These are phyloP conservation scores for Marmota monax DNA, from an alignment of 2,113 vertebrate genomes.

Conservation along the genomic window DNA sequence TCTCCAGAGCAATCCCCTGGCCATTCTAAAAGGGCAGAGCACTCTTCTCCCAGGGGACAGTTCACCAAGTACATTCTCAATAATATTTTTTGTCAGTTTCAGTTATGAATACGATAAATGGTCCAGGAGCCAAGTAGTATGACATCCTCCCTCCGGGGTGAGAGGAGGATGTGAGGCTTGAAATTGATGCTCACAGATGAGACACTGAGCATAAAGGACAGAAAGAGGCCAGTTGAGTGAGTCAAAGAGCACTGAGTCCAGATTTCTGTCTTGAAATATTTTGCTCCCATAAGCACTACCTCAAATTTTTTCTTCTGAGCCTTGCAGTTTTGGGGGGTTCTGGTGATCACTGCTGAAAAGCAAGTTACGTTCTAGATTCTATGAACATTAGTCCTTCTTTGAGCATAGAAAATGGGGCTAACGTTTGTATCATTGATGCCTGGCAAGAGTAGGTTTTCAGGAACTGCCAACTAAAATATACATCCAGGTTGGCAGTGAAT, in stretches of 20 bases:
- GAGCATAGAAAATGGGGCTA: background rate
- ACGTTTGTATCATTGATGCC: accelerated
- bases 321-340: background rate
- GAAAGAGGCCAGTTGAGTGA: background rate
- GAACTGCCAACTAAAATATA: background rate
- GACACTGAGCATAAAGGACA: background rate
- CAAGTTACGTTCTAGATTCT: background rate
- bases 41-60: background rate
- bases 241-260: background rate
- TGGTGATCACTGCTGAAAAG: background rate
- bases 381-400: too few relatives aligned
- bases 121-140: background rate
- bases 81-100: background rate
- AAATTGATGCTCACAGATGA: background rate
- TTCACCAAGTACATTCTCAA: background rate
- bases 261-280: background rate
- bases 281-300: background rate
- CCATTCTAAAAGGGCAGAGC: background rate
- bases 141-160: background rate
- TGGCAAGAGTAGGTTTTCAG: background rate
- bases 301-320: background rate
- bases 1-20: background rate
- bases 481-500: background rate
- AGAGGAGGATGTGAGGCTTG: background rate
- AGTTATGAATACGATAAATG: background rate